Evolutionary conservation across 2,888 invertebrate species (phyloP), one percentile per base, ranked within the genome.

Genomic region (Lasioglossum pauxillum): DNA sequence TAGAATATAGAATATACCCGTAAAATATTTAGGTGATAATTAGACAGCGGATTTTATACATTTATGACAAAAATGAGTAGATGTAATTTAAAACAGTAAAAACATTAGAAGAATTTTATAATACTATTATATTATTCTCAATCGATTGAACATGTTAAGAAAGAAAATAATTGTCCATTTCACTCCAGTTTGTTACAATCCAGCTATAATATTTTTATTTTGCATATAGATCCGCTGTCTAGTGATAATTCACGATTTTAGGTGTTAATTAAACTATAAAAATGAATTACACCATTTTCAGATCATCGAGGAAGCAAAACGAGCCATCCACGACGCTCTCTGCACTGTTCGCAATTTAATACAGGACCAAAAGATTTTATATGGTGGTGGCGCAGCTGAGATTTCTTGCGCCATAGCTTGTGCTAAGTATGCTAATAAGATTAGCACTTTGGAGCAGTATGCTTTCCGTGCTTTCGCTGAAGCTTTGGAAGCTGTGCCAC

Each of bases 311-410:
- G 97, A 97, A 94, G 97, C 97, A 0, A 97, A 98, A 94, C 96
- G 97, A 41, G 97, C 97, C 89, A 95, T 97, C 41, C 97, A 98
- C 93, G 97, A 97, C 95, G 97, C 97, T 0, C 93, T 97, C 75
- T 98, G 97, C 94, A 97, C 97, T 1, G 97, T 97, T 38, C 96
- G 97, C 81, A 98, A 98, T 92, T 95, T 98, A 83, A 96, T 97
- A 7, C 96, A 96, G 74, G 97, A 97, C 92, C 96, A 96, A 88
- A 96, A 97, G 85, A 98, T 99, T 89, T 99, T 99, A 23, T 99
- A 99, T 96, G 99, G 99, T 67, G 99, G 99, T 72, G 99, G 99
- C 31, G 99, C 99, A 1, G 97, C 99, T 0, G 99, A 99, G 96
- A 97, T 99, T 57, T 97, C 99, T 19, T 99, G 99, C 95, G 98